phyloP scores from a whole-genome alignment of 2,888 invertebrate species.

The Allolobophora icterica region DNA sequence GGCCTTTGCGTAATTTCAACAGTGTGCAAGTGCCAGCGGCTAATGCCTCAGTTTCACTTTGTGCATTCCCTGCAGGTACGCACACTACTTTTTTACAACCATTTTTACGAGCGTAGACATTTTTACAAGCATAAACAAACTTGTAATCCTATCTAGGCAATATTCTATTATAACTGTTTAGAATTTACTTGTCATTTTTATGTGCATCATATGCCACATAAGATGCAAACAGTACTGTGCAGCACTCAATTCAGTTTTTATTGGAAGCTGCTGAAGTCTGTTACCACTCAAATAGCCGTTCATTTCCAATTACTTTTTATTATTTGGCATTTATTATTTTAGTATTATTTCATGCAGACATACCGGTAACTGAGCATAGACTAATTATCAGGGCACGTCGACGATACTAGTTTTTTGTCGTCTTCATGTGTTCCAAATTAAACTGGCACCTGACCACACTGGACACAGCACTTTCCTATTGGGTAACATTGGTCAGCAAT shows the following conservation, averaged over 20 bases:
- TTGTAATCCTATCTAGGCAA: neutral
- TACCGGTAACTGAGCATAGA: neutral
- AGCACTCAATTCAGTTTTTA: neutral
- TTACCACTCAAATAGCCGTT: neutral
- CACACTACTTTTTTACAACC: neutral
- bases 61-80: conserved; percentile 6
- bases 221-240: neutral
- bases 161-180: neutral
- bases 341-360: neutral
- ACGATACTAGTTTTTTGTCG: neutral
- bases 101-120: neutral
- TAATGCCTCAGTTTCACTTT: conserved; percentile 9
- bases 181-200: neutral
- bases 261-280: neutral
- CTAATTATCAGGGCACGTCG: neutral
- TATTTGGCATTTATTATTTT: conserved; percentile 2
- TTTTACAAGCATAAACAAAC: neutral
- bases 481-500: conserved; percentile 7
- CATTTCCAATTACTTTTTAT: neutral
- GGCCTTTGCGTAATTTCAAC: neutral
- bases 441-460: conserved; percentile 1
- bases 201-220: neutral
- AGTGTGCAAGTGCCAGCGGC: neutral
- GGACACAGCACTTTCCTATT: conserved; percentile 17
- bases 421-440: neutral